Percentiles rank a stretch among this genome's conserved stretches.
Evolutionary conservation across 2,888 invertebrate species (phyloP).

Genomic region (Tipula lateralis): DNA sequence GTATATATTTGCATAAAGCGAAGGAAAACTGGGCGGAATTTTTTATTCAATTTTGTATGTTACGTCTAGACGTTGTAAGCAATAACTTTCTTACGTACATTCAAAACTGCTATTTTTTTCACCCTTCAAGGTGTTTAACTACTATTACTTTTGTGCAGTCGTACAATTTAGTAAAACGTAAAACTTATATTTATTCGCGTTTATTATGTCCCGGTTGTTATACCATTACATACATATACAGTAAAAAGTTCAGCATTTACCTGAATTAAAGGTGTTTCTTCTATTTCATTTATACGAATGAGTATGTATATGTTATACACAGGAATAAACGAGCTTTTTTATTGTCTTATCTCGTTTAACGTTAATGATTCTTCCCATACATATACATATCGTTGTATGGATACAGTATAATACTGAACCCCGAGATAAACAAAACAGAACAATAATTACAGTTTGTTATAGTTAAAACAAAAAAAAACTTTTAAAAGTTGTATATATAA

Average conservation of each 20-base stretch:
- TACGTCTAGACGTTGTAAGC: slow-evolving; percentile 9
- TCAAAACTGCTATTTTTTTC: not conserved
- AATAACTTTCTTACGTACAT: not conserved
- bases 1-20: not conserved
- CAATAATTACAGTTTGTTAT: not conserved
- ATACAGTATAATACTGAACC: not conserved
- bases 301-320: not conserved
- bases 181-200: not conserved
- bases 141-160: not conserved
- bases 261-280: not conserved
- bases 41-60: not conserved
- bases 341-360: not conserved
- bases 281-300: not conserved
- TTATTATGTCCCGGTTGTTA: not conserved
- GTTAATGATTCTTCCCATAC: not conserved
- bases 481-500: not conserved
- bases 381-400: not conserved
- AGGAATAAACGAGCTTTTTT: not conserved
- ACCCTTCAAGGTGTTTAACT: not conserved
- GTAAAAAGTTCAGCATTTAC: not conserved
- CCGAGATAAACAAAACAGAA: not conserved
- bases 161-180: not conserved
- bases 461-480: not conserved
- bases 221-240: not conserved
- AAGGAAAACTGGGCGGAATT: not conserved